Conservation (phyloP, 2,797 vertebrate species). For the Lerista edwardsae region DNA sequence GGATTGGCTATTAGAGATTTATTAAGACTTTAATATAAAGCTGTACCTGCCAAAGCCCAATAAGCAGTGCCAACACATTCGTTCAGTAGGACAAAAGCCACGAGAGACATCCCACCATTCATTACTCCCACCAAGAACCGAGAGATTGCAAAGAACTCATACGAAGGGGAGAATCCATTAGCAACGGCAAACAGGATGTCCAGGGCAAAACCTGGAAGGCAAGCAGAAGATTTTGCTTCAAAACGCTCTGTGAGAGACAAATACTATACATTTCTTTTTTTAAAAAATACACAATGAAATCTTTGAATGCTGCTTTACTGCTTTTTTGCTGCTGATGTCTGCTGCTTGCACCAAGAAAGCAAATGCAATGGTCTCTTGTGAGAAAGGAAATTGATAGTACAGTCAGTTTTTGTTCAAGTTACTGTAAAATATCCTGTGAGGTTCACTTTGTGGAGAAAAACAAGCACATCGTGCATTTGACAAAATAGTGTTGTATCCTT, state of each 20-base stretch:
- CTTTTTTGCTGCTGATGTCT: not conserved
- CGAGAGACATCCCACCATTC: slow-evolving; percentile 85
- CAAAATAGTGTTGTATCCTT: not conserved
- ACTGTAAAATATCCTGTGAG: not conserved
- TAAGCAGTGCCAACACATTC: slow-evolving; percentile 82
- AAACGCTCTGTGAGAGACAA: slow-evolving; percentile 1
- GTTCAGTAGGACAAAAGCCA: slow-evolving; percentile 83
- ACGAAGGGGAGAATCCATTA: slow-evolving; percentile 81
- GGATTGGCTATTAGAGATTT: not conserved
- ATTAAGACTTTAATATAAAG: slow-evolving; percentile 11
- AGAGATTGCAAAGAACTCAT: slow-evolving; percentile 77
- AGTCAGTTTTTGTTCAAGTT: not conserved
- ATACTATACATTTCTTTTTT: not conserved
- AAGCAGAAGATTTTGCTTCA: slow-evolving; percentile 51
- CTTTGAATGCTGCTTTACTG: not conserved
- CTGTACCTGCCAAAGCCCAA: slow-evolving; percentile 83
- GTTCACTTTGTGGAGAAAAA: not conserved
- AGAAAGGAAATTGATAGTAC: not conserved
- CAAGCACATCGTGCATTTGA: not conserved
- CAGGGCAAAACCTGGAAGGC: slow-evolving; percentile 78
- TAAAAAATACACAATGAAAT: not conserved
- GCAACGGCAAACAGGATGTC: slow-evolving; percentile 81
- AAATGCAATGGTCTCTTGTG: not conserved
- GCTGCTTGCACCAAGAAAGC: not conserved
- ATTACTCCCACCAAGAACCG: slow-evolving; percentile 82